A percentile compares a stretch with the other conserved stretches of the same genome.
Evolutionary conservation across 1,140 invertebrate species (phyloP).

Genomic region (Cyphomyrmex costatus): DNA sequence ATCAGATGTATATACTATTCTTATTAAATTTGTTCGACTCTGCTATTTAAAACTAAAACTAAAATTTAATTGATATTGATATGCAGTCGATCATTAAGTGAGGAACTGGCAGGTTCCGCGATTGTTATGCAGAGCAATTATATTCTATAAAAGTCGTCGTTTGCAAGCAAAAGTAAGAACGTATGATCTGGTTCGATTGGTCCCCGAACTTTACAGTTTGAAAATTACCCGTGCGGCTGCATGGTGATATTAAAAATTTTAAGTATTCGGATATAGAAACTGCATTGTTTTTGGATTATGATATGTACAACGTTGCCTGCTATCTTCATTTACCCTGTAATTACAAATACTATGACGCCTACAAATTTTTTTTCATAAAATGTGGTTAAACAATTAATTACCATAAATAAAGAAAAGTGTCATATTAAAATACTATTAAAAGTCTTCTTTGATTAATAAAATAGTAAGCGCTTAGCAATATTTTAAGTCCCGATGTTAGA

Average conservation of each 20-base stretch:
- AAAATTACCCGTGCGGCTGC: not conserved
- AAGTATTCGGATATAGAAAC: slow-evolving; percentile 11
- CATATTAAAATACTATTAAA: slow-evolving; percentile 10
- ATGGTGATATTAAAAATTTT: not conserved
- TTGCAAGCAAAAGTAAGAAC: not conserved
- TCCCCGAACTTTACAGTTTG: slow-evolving; percentile 55
- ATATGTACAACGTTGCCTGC: slow-evolving; percentile 22
- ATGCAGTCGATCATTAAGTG: not conserved
- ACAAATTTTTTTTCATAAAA: not conserved
- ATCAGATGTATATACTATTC: not conserved
- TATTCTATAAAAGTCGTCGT: not conserved
- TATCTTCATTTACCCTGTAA: slow-evolving; percentile 14
- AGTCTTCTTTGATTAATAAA: slow-evolving; percentile 4
- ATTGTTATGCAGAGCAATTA: not conserved
- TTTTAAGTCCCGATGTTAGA: not conserved
- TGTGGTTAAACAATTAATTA: not conserved
- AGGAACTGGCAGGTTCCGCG: not conserved
- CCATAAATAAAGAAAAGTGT: not conserved
- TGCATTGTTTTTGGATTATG: not conserved
- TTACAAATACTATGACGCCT: slow-evolving; percentile 4
- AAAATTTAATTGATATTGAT: slow-evolving; percentile 6
- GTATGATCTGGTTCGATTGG: slow-evolving; percentile 53
- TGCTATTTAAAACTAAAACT: not conserved
- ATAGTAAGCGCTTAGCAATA: not conserved
- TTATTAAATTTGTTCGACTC: not conserved